Percentiles rank a stretch among this genome's conserved stretches.
Conservation (phyloP, 2,888 invertebrate genomes). For the Toxonevra muliebris region DNA sequence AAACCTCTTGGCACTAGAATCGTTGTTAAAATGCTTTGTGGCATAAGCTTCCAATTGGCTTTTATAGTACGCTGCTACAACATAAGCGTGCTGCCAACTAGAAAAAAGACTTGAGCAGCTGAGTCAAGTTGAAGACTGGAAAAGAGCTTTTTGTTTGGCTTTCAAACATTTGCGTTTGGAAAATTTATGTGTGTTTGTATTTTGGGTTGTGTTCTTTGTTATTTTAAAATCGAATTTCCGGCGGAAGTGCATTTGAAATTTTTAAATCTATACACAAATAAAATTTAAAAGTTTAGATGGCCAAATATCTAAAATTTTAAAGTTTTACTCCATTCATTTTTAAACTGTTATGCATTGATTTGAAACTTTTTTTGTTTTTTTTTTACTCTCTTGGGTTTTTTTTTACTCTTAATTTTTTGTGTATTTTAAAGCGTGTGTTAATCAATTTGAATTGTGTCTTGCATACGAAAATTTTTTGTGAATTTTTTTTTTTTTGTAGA, state of each 20-base stretch:
- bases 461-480: constrained; percentile 13
- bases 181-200: not conserved
- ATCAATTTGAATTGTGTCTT: constrained; percentile 22
- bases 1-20: constrained; percentile 16
- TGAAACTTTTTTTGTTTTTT: too few relatives aligned
- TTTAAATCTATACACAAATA: too few relatives aligned
- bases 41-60: constrained; percentile 33
- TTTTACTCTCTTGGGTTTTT: too few relatives aligned
- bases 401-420: too few relatives aligned
- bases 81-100: not conserved
- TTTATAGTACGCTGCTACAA: constrained; percentile 28
- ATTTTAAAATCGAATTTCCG: constrained; percentile 11
- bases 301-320: too few relatives aligned
- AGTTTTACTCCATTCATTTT: too few relatives aligned
- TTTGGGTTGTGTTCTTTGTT: not conserved
- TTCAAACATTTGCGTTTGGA: too few relatives aligned
- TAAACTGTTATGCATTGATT: too few relatives aligned
- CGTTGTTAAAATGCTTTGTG: constrained; percentile 34
- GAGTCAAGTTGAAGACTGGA: not conserved
- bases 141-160: constrained; percentile 25
- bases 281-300: too few relatives aligned
- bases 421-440: not conserved
- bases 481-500: not conserved
- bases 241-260: constrained; percentile 13
- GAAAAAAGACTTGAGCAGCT: constrained; percentile 3